Percentiles rank a stretch among this genome's conserved stretches.
These are phyloP conservation scores for Netelia inedita DNA, from an alignment of 2,888 invertebrate species.

Conservation along the genomic window DNA sequence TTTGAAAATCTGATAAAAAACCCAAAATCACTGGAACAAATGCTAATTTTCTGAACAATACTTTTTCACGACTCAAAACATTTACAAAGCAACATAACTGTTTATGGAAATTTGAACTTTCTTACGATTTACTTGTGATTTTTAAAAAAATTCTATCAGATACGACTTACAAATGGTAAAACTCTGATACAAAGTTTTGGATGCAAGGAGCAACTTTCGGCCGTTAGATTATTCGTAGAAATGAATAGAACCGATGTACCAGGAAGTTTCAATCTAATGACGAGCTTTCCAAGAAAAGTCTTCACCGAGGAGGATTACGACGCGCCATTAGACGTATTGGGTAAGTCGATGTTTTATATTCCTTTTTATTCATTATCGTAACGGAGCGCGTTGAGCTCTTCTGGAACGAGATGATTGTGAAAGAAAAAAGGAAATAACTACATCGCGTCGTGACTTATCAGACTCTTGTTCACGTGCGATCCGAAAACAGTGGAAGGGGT, in stretches of 20 bases:
- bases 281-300: slow-evolving; percentile 95
- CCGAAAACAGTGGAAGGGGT: slow-evolving; percentile 1
- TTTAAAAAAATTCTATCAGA: slow-evolving; percentile 84
- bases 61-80: too few relatives aligned
- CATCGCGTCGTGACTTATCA: slow-evolving; percentile 37
- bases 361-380: slow-evolving; percentile 21
- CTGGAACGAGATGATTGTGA: background rate
- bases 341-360: slow-evolving; percentile 85
- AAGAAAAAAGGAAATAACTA: slow-evolving; percentile 30
- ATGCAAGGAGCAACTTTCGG: slow-evolving; percentile 95
- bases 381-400: slow-evolving; percentile 14
- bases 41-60: too few relatives aligned
- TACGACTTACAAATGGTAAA: slow-evolving; percentile 91
- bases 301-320: slow-evolving; percentile 95
- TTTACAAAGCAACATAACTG: too few relatives aligned
- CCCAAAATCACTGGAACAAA: too few relatives aligned
- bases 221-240: slow-evolving; percentile 95
- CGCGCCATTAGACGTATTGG: slow-evolving; percentile 93
- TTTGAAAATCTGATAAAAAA: too few relatives aligned
- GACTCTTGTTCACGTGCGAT: slow-evolving; percentile 27
- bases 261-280: slow-evolving; percentile 93
- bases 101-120: too few relatives aligned
- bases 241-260: slow-evolving; percentile 92
- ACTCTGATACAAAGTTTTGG: slow-evolving; percentile 92
- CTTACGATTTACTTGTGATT: too few relatives aligned